A percentile compares a stretch with the other conserved stretches of the same genome.
Evolutionary conservation across 2,888 invertebrate species (phyloP).

Genomic region (Seira ritae): DNA sequence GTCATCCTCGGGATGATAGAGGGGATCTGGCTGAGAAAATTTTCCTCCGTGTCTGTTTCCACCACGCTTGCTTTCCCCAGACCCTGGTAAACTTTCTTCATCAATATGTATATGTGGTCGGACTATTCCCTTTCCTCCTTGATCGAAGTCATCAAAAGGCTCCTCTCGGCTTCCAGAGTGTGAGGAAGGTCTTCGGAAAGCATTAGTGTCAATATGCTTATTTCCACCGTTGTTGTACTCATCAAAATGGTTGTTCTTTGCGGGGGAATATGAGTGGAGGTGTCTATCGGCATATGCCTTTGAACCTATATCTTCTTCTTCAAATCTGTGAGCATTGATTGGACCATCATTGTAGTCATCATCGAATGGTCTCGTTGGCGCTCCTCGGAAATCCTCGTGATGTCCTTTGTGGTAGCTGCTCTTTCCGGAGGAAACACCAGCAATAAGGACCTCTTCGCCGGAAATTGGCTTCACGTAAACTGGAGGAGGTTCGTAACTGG

Average conservation of each 20-base stretch:
- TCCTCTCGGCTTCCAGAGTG: conserved; percentile 36
- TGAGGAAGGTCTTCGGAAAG: conserved; percentile 21
- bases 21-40: conserved; percentile 87
- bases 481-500: conserved; percentile 45
- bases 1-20: conserved; percentile 79
- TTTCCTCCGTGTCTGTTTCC: conserved; percentile 76
- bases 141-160: conserved; percentile 31
- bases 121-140: background rate
- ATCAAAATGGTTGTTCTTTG: conserved; percentile 33
- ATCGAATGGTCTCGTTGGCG: conserved; percentile 19
- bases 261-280: conserved; percentile 2
- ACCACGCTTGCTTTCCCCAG: conserved; percentile 36
- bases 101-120: conserved; percentile 29
- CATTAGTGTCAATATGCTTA: background rate
- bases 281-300: conserved; percentile 46
- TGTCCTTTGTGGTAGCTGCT: conserved; percentile 36
- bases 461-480: conserved; percentile 41
- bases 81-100: conserved; percentile 30
- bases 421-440: conserved; percentile 31
- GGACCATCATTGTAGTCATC: conserved; percentile 44
- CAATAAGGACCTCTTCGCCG: conserved; percentile 46
- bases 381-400: conserved; percentile 35
- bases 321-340: background rate
- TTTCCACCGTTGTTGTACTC: conserved; percentile 13
- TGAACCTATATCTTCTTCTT: conserved; percentile 27